These are phyloP conservation scores for Tetramorium simillimum DNA, from an alignment of 1,140 invertebrate genomes.

Conservation along the genomic window DNA sequence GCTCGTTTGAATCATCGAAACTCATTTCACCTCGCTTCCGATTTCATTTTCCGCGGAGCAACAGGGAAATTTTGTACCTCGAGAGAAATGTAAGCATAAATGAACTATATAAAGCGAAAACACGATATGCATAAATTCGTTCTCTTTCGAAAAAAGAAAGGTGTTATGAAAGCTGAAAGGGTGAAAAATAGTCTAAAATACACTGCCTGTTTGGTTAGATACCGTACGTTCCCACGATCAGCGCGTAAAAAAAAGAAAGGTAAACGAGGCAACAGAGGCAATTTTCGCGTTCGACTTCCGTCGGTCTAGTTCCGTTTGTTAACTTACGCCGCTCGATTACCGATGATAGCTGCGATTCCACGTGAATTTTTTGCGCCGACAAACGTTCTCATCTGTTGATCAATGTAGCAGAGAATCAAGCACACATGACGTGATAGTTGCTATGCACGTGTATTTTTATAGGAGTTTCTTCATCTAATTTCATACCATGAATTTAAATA, in stretches of 20 bases:
- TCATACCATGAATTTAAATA: not conserved
- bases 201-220: not conserved
- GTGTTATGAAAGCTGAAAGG: not conserved
- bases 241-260: not conserved
- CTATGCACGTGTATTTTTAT: not conserved
- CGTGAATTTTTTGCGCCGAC: not conserved
- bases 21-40: not conserved
- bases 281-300: constrained; percentile 45
- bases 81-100: not conserved
- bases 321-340: constrained; percentile 16
- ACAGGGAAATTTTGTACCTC: not conserved
- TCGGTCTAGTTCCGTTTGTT: constrained; percentile 46
- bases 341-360: not conserved
- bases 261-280: constrained; percentile 16
- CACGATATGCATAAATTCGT: not conserved
- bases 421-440: not conserved
- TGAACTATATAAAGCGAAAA: not conserved
- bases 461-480: not conserved
- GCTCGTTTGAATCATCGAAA: constrained; percentile 11
- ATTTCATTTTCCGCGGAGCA: not conserved
- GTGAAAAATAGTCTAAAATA: not conserved
- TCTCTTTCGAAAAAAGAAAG: not conserved
- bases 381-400: not conserved
- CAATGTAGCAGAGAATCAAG: not conserved
- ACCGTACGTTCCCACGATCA: constrained; percentile 3